Conservation (phyloP, 37 sponge, comb jelly and placozoan genomes). For the Crambe crambe region DNA sequence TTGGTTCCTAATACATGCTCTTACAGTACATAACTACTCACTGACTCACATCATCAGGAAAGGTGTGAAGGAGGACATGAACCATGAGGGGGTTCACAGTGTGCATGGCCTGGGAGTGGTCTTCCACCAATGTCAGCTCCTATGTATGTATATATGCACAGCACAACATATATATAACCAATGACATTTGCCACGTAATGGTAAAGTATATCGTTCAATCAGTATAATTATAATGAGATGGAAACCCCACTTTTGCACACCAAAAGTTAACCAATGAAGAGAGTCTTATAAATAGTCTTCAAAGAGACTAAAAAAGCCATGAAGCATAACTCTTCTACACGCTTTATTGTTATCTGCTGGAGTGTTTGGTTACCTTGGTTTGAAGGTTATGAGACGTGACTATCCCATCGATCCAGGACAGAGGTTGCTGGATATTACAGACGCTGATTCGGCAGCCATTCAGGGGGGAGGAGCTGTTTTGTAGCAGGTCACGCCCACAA, state of each 20-base stretch:
- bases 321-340: too few species aligned
- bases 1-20: too few species aligned
- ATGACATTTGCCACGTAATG: too few species aligned
- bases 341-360: too few species aligned
- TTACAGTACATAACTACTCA: too few species aligned
- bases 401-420: conserved; percentile 52
- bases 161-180: not conserved
- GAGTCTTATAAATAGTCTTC: too few species aligned
- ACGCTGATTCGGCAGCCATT: conserved; percentile 35
- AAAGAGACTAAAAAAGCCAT: too few species aligned
- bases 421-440: conserved; percentile 35
- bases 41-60: conserved; percentile 21
- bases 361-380: conserved; percentile 25
- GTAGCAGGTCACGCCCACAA: conserved; percentile 22
- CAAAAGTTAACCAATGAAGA: too few species aligned
- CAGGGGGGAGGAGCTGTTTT: conserved; percentile 4
- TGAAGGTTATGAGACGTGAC: conserved; percentile 40
- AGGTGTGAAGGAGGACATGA: conserved; percentile 25
- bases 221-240: too few species aligned
- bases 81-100: conserved; percentile 57
- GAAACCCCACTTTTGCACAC: too few species aligned
- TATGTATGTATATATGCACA: conserved; percentile 5
- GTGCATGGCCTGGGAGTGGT: conserved; percentile 9
- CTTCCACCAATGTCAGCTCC: conserved; percentile 51
- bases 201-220: too few species aligned